Base-by-base conservation (phyloP, 2,888 invertebrate species). In the Salpingus planirostris region DNA sequence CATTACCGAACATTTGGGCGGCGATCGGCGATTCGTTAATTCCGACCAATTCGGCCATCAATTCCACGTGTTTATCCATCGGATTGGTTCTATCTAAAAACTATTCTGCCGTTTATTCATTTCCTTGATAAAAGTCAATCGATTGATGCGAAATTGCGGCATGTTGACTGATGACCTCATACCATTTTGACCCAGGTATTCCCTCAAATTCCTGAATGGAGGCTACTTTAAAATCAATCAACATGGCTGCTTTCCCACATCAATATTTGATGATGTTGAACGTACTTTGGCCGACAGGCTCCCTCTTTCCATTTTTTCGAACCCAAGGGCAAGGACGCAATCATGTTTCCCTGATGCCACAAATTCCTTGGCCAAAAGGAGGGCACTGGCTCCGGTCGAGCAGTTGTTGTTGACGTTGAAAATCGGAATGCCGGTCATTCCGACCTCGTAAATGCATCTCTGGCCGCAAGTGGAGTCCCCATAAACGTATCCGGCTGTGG, bases 381-480 rank as follows among this genome's bases (percentile, higher is more conserved):
- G 64, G 1, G 97, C 97, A 31, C 86, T 88, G 0, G 96, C 87
- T 14, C 98, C 98, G 1, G 96, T 96, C 0, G 97, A 86, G 60
- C 98, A 98, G 58, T 96, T 96, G 62, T 98, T 98, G 68, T 98
- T 97, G 8, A 97, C 96, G 66, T 98, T 98, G 67, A 86, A 90
- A 45, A 98, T 82, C 3, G 97, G 97, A 44, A 97, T 93, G 23
- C 96, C 96, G 15, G 87, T 93, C 79, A 96, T 80, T 34, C 96
- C 96, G 23, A 96, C 72, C 60, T 89, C 85, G 63, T 97, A 97
- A 4, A 97, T 64, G 0, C 92, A 92, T 44, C 96, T 74, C 67
- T 98, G 98, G 0, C 97, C 98, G 64, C 84, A 80, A 2, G 93
- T 90, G 1, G 96, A 93, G 64, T 97, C 96, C 0, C 95, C 95